A percentile compares a stretch with the other conserved stretches of the same genome.
Evolutionary conservation across 2,113 vertebrate genomes (phyloP).

Genomic region (Sceloporus undulatus): DNA sequence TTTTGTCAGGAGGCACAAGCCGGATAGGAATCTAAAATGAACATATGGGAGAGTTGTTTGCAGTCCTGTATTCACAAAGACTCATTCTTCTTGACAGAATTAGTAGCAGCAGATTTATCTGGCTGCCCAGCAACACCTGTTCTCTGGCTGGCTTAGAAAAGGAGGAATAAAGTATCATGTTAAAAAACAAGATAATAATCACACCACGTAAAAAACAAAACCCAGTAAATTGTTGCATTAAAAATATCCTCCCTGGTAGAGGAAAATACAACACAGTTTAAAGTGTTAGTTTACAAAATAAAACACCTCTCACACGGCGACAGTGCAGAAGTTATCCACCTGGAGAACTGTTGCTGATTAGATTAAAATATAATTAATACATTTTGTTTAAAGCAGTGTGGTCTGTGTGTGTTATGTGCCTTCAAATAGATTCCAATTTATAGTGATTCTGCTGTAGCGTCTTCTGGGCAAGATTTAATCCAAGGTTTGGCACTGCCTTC

Average conservation of each 20-base stretch:
- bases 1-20: background rate
- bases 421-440: too few species aligned
- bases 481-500: too few species aligned
- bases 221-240: background rate
- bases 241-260: background rate
- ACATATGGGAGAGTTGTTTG: background rate
- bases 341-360: too few species aligned
- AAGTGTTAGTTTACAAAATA: background rate
- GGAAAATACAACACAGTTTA: background rate
- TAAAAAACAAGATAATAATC: too few species aligned
- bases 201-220: background rate
- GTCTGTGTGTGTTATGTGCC: too few species aligned
- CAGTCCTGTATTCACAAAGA: background rate
- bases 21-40: background rate
- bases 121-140: background rate
- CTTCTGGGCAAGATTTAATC: too few species aligned
- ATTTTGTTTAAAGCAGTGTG: too few species aligned
- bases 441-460: too few species aligned
- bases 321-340: background rate
- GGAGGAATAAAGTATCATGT: background rate
- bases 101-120: too few species aligned
- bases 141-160: background rate
- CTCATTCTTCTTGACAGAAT: background rate
- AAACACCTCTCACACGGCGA: background rate
- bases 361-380: background rate